These are phyloP conservation scores for Lordiphosa stackelbergi DNA, from an alignment of 1,140 invertebrate species.

Conservation along the genomic window DNA sequence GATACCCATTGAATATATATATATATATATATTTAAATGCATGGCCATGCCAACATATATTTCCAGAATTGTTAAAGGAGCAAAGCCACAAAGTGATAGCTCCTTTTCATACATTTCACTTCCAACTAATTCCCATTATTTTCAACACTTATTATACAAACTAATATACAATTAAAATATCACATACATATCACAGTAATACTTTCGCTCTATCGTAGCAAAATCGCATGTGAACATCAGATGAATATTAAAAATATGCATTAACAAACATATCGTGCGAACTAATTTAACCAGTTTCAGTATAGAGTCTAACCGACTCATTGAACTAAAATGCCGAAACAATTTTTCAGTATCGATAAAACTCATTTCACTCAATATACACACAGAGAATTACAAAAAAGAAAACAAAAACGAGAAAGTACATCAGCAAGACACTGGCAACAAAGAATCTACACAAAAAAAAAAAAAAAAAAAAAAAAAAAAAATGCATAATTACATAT, in stretches of 20 bases:
- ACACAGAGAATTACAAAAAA: no score
- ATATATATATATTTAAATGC: slow-evolving; percentile 51
- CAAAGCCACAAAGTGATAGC: slow-evolving; percentile 51
- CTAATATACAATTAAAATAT: slow-evolving; percentile 43
- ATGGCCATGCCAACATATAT: slow-evolving; percentile 22
- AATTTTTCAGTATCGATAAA: no score
- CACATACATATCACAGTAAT: slow-evolving; percentile 66
- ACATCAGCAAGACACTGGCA: no score
- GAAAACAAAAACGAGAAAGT: no score
- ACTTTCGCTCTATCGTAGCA: slow-evolving; percentile 17
- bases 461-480: no score
- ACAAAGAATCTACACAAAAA: no score
- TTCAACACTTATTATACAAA: no score
- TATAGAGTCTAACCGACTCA: slow-evolving; percentile 65
- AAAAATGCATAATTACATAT: no score
- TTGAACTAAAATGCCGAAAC: slow-evolving; percentile 66
- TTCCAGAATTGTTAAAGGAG: slow-evolving; percentile 52
- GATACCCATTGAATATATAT: slow-evolving; percentile 75
- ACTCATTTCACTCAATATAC: no score
- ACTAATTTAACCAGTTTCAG: slow-evolving; percentile 63
- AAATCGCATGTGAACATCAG: slow-evolving; percentile 32
- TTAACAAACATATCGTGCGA: slow-evolving; percentile 69
- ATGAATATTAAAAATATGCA: slow-evolving; percentile 46
- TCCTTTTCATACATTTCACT: slow-evolving; percentile 8
- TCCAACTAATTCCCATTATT: slow-evolving; percentile 13